Percentiles rank a stretch among this genome's conserved stretches.
These are phyloP conservation scores for Carcharodon carcharias DNA, from an alignment of 2,797 vertebrate genomes.

Conservation along the genomic window DNA sequence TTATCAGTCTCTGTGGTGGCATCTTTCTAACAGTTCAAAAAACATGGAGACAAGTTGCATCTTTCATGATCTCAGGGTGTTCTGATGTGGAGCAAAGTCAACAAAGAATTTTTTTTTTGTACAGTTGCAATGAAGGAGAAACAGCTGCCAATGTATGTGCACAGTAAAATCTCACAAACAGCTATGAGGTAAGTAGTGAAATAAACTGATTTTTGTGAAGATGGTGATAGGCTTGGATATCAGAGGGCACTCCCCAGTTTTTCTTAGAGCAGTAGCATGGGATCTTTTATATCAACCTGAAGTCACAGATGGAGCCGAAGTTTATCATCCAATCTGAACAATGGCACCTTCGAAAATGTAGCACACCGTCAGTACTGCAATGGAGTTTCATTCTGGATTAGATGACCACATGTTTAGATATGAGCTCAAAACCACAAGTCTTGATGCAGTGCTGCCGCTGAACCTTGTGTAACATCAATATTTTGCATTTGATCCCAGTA, in stretches of 20 bases:
- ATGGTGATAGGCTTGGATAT: neutral
- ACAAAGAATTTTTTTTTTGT: neutral
- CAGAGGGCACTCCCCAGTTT: neutral
- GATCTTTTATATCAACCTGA: neutral
- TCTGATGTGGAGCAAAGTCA: neutral
- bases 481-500: neutral
- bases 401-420: too few species aligned
- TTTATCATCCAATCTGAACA: neutral
- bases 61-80: too few species aligned
- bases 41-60: too few species aligned
- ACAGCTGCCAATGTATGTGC: neutral
- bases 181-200: neutral
- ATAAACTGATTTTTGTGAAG: neutral
- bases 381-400: neutral
- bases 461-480: neutral
- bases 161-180: neutral
- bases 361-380: neutral
- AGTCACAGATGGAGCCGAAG: neutral
- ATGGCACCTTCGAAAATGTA: neutral
- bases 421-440: neutral
- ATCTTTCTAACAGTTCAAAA: too few species aligned
- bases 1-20: neutral
- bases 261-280: neutral
- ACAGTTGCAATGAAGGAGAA: neutral
- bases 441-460: neutral